Conservation (phyloP, 2,797 vertebrate species). For the Artibeus lituratus region DNA sequence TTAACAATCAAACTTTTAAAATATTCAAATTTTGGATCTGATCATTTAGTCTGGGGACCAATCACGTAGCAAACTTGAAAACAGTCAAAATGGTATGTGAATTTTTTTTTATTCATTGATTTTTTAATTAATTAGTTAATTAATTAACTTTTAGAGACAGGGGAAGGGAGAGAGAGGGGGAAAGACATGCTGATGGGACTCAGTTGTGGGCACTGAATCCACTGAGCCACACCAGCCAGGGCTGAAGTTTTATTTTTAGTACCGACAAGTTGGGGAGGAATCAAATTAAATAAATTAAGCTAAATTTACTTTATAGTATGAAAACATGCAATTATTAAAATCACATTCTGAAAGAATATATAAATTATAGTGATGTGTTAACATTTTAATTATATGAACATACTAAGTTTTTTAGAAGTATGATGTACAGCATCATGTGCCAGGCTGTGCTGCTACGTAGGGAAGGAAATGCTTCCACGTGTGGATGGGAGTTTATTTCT, state of each 20-base stretch:
- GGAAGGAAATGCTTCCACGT: background rate
- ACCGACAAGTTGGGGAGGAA: background rate
- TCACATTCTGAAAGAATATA: background rate
- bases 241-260: background rate
- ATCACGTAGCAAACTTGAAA: background rate
- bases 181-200: background rate
- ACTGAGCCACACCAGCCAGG: background rate
- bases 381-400: background rate
- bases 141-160: background rate
- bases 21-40: background rate
- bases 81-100: background rate
- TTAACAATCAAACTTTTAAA: background rate
- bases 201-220: background rate
- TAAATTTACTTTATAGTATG: background rate
- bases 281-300: background rate
- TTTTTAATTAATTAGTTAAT: background rate
- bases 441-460: background rate
- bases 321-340: constrained; percentile 30
- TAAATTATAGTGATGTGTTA: background rate
- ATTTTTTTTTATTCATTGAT: constrained; percentile 13
- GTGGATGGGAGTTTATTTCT: background rate
- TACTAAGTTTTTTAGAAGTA: background rate
- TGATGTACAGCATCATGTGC: background rate
- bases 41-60: background rate
- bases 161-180: background rate